Conservation (phyloP, 2,113 vertebrate genomes). For the Isurus oxyrinchus region DNA sequence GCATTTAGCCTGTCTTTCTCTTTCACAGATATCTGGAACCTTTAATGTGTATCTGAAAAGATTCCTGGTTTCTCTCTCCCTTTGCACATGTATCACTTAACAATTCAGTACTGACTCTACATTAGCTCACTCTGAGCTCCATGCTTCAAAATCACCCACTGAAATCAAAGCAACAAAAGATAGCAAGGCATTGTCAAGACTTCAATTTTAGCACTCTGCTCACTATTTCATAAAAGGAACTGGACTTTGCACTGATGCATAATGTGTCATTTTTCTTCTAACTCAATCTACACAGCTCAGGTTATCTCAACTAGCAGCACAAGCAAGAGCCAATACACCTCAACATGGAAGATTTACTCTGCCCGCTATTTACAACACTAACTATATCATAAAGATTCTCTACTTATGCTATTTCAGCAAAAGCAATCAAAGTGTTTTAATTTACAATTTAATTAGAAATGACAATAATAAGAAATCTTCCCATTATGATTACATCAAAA, state of each 20-base stretch:
- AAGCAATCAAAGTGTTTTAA: neutral
- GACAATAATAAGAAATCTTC: neutral
- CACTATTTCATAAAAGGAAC: neutral
- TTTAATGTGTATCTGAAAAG: neutral
- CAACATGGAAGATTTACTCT: neutral
- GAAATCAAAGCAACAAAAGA: neutral
- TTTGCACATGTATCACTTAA: neutral
- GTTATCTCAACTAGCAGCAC: neutral
- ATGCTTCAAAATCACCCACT: neutral
- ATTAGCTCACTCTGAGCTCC: neutral
- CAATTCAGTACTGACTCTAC: neutral
- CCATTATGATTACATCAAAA: neutral
- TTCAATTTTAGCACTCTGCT: neutral
- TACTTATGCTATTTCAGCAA: neutral
- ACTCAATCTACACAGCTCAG: neutral
- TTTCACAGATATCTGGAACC: neutral
- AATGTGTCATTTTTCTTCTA: neutral
- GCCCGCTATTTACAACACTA: neutral
- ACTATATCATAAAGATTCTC: neutral
- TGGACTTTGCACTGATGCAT: neutral
- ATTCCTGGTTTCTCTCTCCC: neutral
- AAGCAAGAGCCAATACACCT: neutral
- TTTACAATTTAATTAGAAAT: neutral
- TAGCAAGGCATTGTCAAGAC: neutral
- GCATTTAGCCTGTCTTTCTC: neutral